Evolutionary conservation across 2,888 invertebrate genomes (phyloP), one percentile per base, ranked within the genome.

Genomic region (Leucoma salicis): DNA sequence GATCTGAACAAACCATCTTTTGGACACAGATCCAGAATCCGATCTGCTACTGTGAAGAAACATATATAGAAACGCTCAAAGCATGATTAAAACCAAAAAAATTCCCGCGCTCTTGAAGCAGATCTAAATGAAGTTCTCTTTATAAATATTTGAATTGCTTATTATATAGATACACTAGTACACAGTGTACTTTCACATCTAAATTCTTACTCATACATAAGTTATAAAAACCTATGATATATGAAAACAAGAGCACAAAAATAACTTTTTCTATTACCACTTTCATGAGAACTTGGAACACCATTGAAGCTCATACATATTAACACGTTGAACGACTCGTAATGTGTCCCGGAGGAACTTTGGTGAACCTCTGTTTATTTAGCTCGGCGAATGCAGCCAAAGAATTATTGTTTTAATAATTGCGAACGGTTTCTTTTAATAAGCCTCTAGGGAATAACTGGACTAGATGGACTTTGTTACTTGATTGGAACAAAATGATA

Each of bases 261-360:
- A 65, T 61, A 63, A 64, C 60, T 65, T 65, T 62, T 66, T 66
- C 60, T 61, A 63, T 63, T 55, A 55, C 45, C 53, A 63, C 60
- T 52, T 55, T 47, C 32, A 42, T 38, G 46, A 42, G 60, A 65
- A 67, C 61, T 67, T 63, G 51, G 56, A 66, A 65, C 69, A 64
- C 50, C 50, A 56, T 59, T 25, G 49, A 46, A 37, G 56, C 71
- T 79, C 75, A 80, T 80, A 78, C 78, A 80, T 78, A 78, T 79
- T 80, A 74, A 78, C 78, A 66, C 57, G 61, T 57, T 66, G 54
- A 59, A 66, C 67, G 73, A 31, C 73, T 71, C 64, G 55, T 63
- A 70, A 72, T 69, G 74, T 74, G 70, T 73, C 66, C 70, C 67
- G 36, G 46, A 61, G 65, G 63, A 61, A 45, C 46, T 66, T 64